Conservation (phyloP, 2,888 invertebrate species). For the Amorpha juglandis region DNA sequence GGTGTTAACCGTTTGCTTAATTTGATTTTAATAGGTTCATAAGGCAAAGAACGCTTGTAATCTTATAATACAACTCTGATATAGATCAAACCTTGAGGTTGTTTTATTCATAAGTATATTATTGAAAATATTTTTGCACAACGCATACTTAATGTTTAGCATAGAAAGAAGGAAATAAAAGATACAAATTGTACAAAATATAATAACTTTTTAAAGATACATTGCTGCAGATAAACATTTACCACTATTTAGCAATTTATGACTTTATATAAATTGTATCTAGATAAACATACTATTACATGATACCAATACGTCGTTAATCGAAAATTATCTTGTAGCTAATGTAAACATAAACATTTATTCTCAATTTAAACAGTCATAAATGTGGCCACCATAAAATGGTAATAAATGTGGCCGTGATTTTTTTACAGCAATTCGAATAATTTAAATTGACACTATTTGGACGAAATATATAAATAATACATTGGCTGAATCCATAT, state of each 20-base stretch:
- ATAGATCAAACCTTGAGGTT: too few species aligned
- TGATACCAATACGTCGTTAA: not conserved
- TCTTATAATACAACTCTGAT: too few species aligned
- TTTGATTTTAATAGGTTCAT: conserved; percentile 1
- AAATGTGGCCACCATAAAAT: not conserved
- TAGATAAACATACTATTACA: not conserved
- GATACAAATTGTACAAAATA: too few species aligned
- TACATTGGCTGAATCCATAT: conserved; percentile 51
- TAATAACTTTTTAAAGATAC: too few species aligned
- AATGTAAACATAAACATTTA: not conserved
- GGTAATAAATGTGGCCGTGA: conserved; percentile 24
- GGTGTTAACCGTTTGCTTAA: conserved; percentile 3
- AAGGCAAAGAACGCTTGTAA: not conserved
- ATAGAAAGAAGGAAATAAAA: too few species aligned
- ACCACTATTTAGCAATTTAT: too few species aligned
- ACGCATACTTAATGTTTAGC: too few species aligned
- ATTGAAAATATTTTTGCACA: too few species aligned
- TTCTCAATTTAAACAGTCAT: not conserved
- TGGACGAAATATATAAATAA: conserved; percentile 55
- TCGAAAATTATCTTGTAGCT: not conserved
- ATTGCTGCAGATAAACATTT: too few species aligned
- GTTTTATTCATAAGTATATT: too few species aligned
- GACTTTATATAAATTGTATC: not conserved
- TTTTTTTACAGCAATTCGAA: conserved; percentile 26
- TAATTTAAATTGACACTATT: conserved; percentile 37